Percentiles rank a stretch among this genome's conserved stretches.
phyloP scores from a whole-genome alignment of 2,888 invertebrate species.

The Maniola hyperantus region DNA sequence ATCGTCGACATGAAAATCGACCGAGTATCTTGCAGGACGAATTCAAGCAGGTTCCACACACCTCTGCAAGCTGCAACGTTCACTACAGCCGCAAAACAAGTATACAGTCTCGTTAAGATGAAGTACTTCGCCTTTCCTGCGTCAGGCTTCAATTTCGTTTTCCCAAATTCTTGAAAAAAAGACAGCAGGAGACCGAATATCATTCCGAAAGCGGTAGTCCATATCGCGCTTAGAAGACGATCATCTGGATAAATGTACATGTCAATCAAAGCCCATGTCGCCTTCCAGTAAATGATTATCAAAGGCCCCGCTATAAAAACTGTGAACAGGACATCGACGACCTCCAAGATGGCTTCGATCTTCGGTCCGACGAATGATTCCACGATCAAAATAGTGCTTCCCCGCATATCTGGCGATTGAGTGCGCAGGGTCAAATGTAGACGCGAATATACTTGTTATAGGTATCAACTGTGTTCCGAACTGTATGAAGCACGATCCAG shows the following conservation, averaged over 20 bases:
- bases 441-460: background rate
- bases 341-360: conserved; percentile 69
- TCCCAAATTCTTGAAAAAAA: conserved; percentile 81
- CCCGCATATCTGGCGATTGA: conserved; percentile 33
- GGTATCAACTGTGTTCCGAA: background rate
- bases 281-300: conserved; percentile 93
- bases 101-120: conserved; percentile 85
- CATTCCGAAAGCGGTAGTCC: conserved; percentile 85
- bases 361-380: conserved; percentile 24
- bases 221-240: conserved; percentile 77
- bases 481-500: background rate
- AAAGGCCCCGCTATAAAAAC: conserved; percentile 86
- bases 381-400: conserved; percentile 25
- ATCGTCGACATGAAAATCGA: conserved; percentile 80
- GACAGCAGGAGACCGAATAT: conserved; percentile 85
- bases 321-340: conserved; percentile 82
- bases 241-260: conserved; percentile 84
- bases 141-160: conserved; percentile 81
- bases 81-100: conserved; percentile 85
- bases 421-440: conserved; percentile 1
- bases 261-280: conserved; percentile 91
- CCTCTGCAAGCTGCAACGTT: conserved; percentile 92
- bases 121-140: conserved; percentile 84
- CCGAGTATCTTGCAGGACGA: conserved; percentile 73
- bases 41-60: conserved; percentile 85